Conservation (phyloP, 2,113 vertebrate species). For the Neogobius melanostomus region DNA sequence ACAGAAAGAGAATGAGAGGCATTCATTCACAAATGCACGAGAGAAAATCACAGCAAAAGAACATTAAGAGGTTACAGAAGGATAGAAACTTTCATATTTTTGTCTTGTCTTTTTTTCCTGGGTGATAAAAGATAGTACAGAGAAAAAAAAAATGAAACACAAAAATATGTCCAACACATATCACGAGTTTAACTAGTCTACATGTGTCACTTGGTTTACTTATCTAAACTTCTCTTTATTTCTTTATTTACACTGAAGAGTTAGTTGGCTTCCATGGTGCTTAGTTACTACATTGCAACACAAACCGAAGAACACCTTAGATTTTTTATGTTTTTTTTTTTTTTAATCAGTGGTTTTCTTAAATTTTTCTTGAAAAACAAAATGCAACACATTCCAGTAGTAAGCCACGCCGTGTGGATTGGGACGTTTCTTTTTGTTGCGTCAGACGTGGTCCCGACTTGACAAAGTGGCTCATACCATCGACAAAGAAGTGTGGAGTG, state of each 20-base stretch:
- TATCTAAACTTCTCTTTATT: slow-evolving; percentile 77
- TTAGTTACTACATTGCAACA: slow-evolving; percentile 81
- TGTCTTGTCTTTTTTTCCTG: slow-evolving; percentile 65
- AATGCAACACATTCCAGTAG: slow-evolving; percentile 83
- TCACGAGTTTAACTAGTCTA: slow-evolving; percentile 81
- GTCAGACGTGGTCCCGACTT: slow-evolving; percentile 63
- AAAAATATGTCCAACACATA: slow-evolving; percentile 81
- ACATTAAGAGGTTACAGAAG: slow-evolving; percentile 75
- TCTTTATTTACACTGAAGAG: slow-evolving; percentile 79
- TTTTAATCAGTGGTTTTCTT: slow-evolving; percentile 54
- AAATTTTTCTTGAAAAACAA: slow-evolving; percentile 75
- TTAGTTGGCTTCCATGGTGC: slow-evolving; percentile 80
- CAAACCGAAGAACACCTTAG: slow-evolving; percentile 74
- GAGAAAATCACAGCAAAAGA: slow-evolving; percentile 81
- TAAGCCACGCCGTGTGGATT: slow-evolving; percentile 69
- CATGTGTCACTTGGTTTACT: slow-evolving; percentile 74
- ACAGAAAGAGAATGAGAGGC: slow-evolving; percentile 83
- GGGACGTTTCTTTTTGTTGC: slow-evolving; percentile 67
- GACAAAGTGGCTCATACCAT: slow-evolving; percentile 73
- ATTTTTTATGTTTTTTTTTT: slow-evolving; percentile 48
- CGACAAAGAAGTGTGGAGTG: slow-evolving; percentile 55
- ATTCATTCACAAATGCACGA: slow-evolving; percentile 86
- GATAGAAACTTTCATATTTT: slow-evolving; percentile 72
- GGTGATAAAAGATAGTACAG: slow-evolving; percentile 73
- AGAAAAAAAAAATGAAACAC: slow-evolving; percentile 75